These are phyloP conservation scores for Zapus hudsonius DNA, from an alignment of 2,113 vertebrate genomes.

Conservation along the genomic window DNA sequence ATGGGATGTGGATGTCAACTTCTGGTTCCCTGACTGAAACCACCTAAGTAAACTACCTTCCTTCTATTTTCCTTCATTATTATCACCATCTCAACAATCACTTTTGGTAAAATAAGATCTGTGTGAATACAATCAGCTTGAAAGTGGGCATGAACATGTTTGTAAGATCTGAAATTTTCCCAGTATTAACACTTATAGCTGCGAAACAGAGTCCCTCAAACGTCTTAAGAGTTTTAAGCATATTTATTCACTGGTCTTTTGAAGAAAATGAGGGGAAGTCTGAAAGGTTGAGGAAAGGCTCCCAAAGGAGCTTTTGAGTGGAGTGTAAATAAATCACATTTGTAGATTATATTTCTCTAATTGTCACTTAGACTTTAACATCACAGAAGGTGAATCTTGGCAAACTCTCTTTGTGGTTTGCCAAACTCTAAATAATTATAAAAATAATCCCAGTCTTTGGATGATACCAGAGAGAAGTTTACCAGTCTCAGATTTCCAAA, in stretches of 20 bases:
- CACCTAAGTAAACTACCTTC: too few relatives aligned
- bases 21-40: too few relatives aligned
- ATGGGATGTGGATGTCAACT: too few relatives aligned
- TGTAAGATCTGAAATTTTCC: slow-evolving; percentile 39
- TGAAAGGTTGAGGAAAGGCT: slow-evolving; percentile 25
- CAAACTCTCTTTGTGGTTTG: slow-evolving; percentile 43
- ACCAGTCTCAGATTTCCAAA: slow-evolving; percentile 57
- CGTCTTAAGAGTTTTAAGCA: slow-evolving; percentile 58
- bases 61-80: too few relatives aligned
- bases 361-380: slow-evolving; percentile 46
- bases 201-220: slow-evolving; percentile 45
- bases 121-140: slow-evolving; percentile 13
- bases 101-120: slow-evolving; percentile 18
- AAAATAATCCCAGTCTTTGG: slow-evolving; percentile 28
- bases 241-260: slow-evolving; percentile 57
- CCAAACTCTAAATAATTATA: slow-evolving; percentile 45
- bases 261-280: slow-evolving; percentile 32
- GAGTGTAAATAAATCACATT: slow-evolving; percentile 33
- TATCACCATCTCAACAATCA: not conserved
- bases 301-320: slow-evolving; percentile 53
- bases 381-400: slow-evolving; percentile 46
- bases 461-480: slow-evolving; percentile 28
- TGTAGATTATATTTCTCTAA: slow-evolving; percentile 44
- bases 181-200: slow-evolving; percentile 57
- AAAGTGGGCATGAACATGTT: slow-evolving; percentile 32